Evolutionary conservation across 2,797 vertebrate species (phyloP).

Genomic region (Acipenser ruthenus): DNA sequence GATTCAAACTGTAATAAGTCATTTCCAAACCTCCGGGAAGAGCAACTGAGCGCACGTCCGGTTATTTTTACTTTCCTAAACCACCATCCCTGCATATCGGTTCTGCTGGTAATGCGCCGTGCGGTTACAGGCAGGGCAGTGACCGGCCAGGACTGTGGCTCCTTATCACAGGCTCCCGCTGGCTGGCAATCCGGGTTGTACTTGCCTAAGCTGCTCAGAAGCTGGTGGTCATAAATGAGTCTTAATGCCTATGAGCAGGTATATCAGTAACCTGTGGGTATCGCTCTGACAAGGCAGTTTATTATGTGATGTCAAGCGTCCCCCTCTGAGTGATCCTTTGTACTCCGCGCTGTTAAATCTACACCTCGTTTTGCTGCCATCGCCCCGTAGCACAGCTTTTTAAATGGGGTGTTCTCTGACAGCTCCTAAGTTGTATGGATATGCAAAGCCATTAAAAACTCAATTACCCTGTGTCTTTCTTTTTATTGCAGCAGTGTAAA

Average conservation of each 20-base stretch:
- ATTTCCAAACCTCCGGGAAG: too few relatives aligned
- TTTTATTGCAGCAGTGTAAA: constrained; percentile 55
- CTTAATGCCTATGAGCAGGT: background rate
- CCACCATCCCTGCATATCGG: too few relatives aligned
- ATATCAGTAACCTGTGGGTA: background rate
- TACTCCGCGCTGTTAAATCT: constrained; percentile 10
- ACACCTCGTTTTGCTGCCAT: constrained; percentile 14
- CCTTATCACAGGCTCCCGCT: background rate
- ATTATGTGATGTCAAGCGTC: constrained; percentile 14
- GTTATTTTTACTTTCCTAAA: too few relatives aligned
- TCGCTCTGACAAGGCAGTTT: constrained; percentile 17
- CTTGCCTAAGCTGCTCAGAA: constrained; percentile 9
- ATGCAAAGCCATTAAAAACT: constrained; percentile 81
- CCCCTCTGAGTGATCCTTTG: constrained; percentile 13
- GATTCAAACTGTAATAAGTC: too few relatives aligned
- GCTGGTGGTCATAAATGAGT: constrained; percentile 14
- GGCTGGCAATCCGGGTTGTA: constrained; percentile 6
- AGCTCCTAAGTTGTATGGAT: constrained; percentile 40
- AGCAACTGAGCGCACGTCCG: too few relatives aligned
- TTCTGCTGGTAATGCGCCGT: too few relatives aligned
- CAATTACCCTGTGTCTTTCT: constrained; percentile 56
- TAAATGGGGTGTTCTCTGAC: constrained; percentile 41
- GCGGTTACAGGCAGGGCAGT: too few relatives aligned
- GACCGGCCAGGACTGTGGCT: too few relatives aligned
- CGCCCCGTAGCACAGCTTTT: constrained; percentile 24